These are phyloP conservation scores for Sesamia nonagrioides DNA, from an alignment of 1,140 invertebrate species.

Conservation along the genomic window DNA sequence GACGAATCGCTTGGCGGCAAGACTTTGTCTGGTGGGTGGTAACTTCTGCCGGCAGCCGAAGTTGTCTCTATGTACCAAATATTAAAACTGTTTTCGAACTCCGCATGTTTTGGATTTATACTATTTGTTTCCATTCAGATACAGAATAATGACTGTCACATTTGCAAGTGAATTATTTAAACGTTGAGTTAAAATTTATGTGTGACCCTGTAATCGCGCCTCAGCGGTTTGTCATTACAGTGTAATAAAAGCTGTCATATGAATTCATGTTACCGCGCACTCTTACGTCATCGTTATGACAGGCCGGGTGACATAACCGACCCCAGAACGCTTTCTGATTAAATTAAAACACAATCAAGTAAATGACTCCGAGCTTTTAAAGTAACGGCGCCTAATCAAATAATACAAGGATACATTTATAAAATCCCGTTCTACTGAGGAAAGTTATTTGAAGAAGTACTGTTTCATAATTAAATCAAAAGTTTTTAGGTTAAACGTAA, in stretches of 20 bases:
- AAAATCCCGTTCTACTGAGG: not conserved
- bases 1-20: too few species aligned
- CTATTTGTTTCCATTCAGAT: not conserved
- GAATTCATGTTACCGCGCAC: constrained; percentile 19
- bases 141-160: not conserved
- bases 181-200: not conserved
- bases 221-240: not conserved
- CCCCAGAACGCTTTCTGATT: constrained; percentile 3
- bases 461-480: constrained; percentile 29
- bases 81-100: too few species aligned
- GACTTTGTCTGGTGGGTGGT: too few species aligned
- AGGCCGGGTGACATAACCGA: not conserved
- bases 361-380: constrained; percentile 36
- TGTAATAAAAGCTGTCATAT: constrained; percentile 20
- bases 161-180: constrained; percentile 6
- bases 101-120: not conserved
- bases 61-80: too few species aligned
- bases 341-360: constrained; percentile 35
- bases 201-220: constrained; percentile 7
- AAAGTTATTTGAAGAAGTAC: constrained; percentile 6
- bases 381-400: constrained; percentile 35
- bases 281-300: constrained; percentile 30
- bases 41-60: too few species aligned
- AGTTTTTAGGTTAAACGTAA: not conserved
- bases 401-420: constrained; percentile 27